Base-by-base conservation (phyloP, 2,113 vertebrate genomes). In the Toxostoma redivivum region DNA sequence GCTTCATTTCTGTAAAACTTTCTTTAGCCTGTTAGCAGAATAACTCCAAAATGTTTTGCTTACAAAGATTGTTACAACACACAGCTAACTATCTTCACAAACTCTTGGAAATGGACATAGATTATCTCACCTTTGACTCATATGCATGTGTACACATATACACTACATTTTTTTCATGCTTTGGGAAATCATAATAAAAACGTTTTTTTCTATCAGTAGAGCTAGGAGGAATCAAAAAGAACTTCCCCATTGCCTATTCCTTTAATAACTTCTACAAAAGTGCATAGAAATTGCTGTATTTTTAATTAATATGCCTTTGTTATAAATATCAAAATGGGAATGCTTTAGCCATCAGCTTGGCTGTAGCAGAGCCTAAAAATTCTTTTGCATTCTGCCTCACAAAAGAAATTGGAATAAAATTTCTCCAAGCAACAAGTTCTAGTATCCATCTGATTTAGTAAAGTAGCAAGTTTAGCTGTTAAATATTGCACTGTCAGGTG, bases 241-340 rank as follows among this genome's bases (percentile, higher is more conserved):
- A 47, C 50, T 94, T 96, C 80, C 64, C 44, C 44, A 8, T 64
- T 65, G 65, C 50, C 90, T 80, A 20, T 47, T 83, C 76, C 73
- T 92, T 86, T 70, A 86, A 81, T 76, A 62, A 30, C 28, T 50
- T 87, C 54, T 86, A 61, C 30, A 65, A 64, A 92, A 87, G 20
- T 53, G 67, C 33, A 16, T 64, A 82, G 48, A 27, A 95, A 92
- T 73, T 54, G 47, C 15, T 6, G 7, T 76, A 77, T 74, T 96
- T 97, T 81, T 96, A 94, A 90, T 93, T 94, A 95, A 80, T 57
- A 81, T 82, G 19, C 47, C 82, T 90, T 97, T 95, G 57, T 96
- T 96, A 84, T 92, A 73, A 47, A 77, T 76, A 94, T 97, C 84
- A 95, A 94, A 97, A 95, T 91, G 70, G 58, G 77, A 97, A 90